A percentile compares a stretch with the other conserved stretches of the same genome.
Conservation (phyloP, 2,888 invertebrate genomes). For the Bellardia bayeri region DNA sequence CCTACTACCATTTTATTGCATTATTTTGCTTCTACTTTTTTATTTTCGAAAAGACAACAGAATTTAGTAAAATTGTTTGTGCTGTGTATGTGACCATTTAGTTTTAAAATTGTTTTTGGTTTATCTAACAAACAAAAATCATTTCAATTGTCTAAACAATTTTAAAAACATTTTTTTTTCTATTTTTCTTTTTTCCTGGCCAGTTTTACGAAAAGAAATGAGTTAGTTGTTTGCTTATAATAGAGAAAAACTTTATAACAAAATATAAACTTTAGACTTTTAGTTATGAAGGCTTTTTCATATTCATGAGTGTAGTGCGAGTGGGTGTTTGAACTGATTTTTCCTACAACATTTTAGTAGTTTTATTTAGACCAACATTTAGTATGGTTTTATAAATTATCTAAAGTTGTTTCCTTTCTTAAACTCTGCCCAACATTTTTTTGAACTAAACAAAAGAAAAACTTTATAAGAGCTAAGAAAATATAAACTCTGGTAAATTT, state of each 20-base stretch:
- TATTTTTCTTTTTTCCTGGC: neutral
- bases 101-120: neutral
- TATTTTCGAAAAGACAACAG: neutral
- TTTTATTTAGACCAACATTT: conserved; percentile 20
- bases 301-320: neutral
- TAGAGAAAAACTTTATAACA: conserved; percentile 15
- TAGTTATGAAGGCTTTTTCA: conserved; percentile 1
- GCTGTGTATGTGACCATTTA: neutral
- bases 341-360: conserved; percentile 15
- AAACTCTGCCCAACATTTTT: neutral
- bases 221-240: conserved; percentile 1
- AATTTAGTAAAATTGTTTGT: neutral
- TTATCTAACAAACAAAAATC: neutral
- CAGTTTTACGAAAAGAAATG: neutral
- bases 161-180: conserved; percentile 13
- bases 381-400: conserved; percentile 27
- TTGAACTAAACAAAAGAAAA: neutral
- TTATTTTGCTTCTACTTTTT: neutral
- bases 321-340: neutral
- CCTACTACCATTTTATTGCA: neutral
- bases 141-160: conserved; percentile 22
- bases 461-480: conserved; percentile 7
- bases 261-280: conserved; percentile 28
- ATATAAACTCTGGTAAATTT: conserved; percentile 13
- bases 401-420: conserved; percentile 9